Evolutionary conservation across 1,140 invertebrate genomes (phyloP), one percentile per base, ranked within the genome.

Genomic region (Bombyx mandarina): DNA sequence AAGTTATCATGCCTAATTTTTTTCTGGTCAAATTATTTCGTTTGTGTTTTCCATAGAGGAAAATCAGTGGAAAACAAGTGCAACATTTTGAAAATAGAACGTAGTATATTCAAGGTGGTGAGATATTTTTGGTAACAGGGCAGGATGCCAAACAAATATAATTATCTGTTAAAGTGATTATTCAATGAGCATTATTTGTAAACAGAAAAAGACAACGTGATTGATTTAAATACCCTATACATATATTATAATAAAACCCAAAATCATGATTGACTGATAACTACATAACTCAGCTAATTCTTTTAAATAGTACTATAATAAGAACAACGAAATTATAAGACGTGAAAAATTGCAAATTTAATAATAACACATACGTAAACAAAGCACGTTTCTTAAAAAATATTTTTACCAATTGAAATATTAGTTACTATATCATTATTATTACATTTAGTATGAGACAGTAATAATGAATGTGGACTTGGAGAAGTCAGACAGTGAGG

Each of bases 41-140:
- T 35, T 5, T 3, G 48, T n/a, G 7, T n/a, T 12, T 12, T 22
- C 48, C n/a, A n/a, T n/a, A 49, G n/a, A 49, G 8, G 12, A 12
- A n/a, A 49, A 49, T 12, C 7, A 22, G 12, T n/a, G n/a, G 22
- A 12, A 49, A 49, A 18, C 8, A 18, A 12, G 9, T 47, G 9
- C 35, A 22, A 54, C 53, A 45, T 49, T 12, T 48, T 49, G 43
- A 54, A 62, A 58, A 59, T 63, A 63, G 57, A 49, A 59, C 61
- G 57, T 53, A 53, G 18, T 58, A 54, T 58, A 60, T 60, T 69
- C 66, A 74, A 74, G 69, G 69, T 60, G 57, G 67, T 62, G 61
- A 52, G 67, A 69, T 75, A 75, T 75, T 75, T 75, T 62, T 8
- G 60, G 66, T 70, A 69, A 43, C 49, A 61, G 65, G 73, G 73